phyloP scores from a whole-genome alignment of 2,113 vertebrate species.

The Coregonus clupeaformis region DNA sequence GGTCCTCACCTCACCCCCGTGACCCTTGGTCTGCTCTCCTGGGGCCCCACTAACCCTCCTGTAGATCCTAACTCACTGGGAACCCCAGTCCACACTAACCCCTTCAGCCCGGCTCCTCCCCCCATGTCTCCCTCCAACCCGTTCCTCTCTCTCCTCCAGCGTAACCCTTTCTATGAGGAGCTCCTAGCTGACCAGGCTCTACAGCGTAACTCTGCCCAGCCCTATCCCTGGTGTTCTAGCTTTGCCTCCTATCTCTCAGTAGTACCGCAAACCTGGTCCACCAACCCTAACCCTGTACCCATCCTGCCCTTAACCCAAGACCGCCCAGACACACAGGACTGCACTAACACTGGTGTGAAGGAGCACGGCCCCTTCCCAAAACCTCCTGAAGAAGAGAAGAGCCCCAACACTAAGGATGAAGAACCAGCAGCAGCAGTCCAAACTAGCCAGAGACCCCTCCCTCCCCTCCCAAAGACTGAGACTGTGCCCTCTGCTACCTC shows the following conservation, averaged over 20 bases:
- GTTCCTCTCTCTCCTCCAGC: constrained; percentile 83
- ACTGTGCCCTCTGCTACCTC: constrained; percentile 24
- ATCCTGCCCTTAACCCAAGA: constrained; percentile 39
- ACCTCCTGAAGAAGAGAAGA: background rate
- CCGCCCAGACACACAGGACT: constrained; percentile 33
- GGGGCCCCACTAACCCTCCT: constrained; percentile 47
- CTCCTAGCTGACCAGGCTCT: constrained; percentile 76
- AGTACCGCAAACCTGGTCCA: constrained; percentile 64
- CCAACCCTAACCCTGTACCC: constrained; percentile 47
- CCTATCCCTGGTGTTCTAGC: constrained; percentile 88
- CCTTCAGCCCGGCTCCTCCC: constrained; percentile 59
- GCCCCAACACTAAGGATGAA: background rate
- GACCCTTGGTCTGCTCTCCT: constrained; percentile 57
- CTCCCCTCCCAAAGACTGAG: constrained; percentile 28
- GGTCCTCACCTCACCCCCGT: constrained; percentile 77
- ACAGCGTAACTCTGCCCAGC: constrained; percentile 82
- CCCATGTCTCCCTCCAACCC: constrained; percentile 81
- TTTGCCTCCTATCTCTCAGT: constrained; percentile 69
- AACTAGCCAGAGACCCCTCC: constrained; percentile 42
- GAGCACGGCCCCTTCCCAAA: background rate
- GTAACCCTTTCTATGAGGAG: constrained; percentile 87
- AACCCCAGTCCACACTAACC: constrained; percentile 67
- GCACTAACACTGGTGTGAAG: background rate
- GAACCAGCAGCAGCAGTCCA: background rate
- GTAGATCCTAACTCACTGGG: constrained; percentile 45